phyloP scores from a whole-genome alignment of 2,888 invertebrate genomes.

The Microplitis deprimator region DNA sequence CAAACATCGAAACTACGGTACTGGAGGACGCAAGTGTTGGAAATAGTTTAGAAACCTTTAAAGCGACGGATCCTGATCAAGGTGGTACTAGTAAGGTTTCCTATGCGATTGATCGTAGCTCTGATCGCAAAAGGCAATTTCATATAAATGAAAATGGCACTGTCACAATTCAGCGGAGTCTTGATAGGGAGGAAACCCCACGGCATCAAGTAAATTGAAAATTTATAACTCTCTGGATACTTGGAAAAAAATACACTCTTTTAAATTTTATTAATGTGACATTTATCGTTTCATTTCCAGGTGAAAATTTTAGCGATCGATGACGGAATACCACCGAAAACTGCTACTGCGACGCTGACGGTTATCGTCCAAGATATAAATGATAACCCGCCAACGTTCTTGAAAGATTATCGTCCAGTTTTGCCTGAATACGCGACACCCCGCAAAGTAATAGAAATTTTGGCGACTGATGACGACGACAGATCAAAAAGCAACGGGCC shows the following conservation, averaged over 20 bases:
- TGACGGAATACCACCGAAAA: constrained; percentile 93
- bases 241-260: no score
- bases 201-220: constrained; percentile 81
- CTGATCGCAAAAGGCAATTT: constrained; percentile 94
- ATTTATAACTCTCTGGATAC: no score
- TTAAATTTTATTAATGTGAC: no score
- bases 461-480: constrained; percentile 95
- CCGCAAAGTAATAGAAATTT: constrained; percentile 91
- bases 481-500: constrained; percentile 95
- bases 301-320: constrained; percentile 97
- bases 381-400: constrained; percentile 94
- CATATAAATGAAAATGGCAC: constrained; percentile 95
- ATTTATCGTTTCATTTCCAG: constrained; percentile 55
- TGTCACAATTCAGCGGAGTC: constrained; percentile 91
- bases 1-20: constrained; percentile 93
- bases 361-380: constrained; percentile 96
- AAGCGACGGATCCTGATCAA: constrained; percentile 96
- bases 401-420: constrained; percentile 93
- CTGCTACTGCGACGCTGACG: constrained; percentile 93
- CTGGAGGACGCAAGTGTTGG: constrained; percentile 94
- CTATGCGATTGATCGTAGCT: constrained; percentile 92
- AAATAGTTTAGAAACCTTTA: constrained; percentile 92
- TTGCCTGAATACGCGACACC: constrained; percentile 94
- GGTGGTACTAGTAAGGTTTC: constrained; percentile 93
- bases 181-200: constrained; percentile 95